These are phyloP conservation scores for Pteronura brasiliensis DNA, from an alignment of 2,113 vertebrate species.

Conservation along the genomic window DNA sequence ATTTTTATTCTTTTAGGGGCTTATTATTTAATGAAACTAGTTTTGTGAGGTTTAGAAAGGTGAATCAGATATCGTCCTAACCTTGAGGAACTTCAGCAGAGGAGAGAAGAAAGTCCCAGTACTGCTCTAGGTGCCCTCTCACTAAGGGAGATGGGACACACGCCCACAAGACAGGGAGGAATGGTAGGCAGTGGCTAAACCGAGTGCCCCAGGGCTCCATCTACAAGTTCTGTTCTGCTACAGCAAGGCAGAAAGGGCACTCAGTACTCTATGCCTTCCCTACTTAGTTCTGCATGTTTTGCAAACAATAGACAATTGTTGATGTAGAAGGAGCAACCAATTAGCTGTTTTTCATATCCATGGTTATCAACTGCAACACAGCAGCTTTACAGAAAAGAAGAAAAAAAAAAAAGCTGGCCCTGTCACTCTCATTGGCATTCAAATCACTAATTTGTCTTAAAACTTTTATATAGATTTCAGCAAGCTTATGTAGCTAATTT, in stretches of 20 bases:
- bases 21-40: neutral
- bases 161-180: neutral
- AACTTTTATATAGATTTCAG: constrained; percentile 1
- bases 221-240: neutral
- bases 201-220: neutral
- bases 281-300: neutral
- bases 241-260: neutral
- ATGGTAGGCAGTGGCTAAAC: neutral
- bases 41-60: constrained; percentile 35
- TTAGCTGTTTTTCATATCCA: neutral
- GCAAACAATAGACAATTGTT: neutral
- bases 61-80: neutral
- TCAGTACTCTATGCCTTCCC: neutral
- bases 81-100: constrained; percentile 1
- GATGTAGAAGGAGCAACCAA: neutral
- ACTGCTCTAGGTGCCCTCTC: neutral
- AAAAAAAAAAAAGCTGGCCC: neutral
- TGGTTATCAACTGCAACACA: neutral
- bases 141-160: neutral
- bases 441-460: constrained; percentile 6
- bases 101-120: neutral
- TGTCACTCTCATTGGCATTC: neutral
- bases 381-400: neutral
- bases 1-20: constrained; percentile 17
- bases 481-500: constrained; percentile 20